Conservation (phyloP, 2,888 invertebrate genomes). For the Thera britannica region DNA sequence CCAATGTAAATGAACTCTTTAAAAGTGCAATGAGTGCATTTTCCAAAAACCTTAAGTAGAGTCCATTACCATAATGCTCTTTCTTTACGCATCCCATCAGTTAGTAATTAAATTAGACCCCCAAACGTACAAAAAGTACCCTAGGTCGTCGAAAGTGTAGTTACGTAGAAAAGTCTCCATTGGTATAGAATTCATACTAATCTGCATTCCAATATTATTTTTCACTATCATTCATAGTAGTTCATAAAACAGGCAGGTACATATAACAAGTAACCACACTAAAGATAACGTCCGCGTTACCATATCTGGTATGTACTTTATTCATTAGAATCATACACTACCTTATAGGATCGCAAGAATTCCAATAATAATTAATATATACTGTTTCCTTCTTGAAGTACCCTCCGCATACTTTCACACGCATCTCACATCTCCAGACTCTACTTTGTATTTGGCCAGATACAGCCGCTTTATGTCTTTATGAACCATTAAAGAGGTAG, state of each 20-base stretch:
- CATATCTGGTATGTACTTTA: too few species aligned
- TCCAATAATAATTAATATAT: too few species aligned
- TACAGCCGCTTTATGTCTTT: too few species aligned
- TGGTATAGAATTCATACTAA: background rate
- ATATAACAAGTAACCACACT: too few species aligned
- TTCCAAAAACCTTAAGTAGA: conserved; percentile 4
- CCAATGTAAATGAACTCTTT: conserved; percentile 9
- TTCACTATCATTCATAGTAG: background rate
- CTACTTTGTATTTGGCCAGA: too few species aligned
- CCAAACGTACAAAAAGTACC: conserved; percentile 4
- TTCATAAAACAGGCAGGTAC: background rate
- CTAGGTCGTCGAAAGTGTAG: background rate
- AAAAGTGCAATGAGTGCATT: conserved; percentile 15
- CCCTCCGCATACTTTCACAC: too few species aligned
- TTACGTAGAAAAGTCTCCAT: background rate
- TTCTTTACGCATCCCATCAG: background rate
- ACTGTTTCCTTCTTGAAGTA: too few species aligned
- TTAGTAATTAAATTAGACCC: background rate
- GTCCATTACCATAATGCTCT: conserved; percentile 2
- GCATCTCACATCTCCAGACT: too few species aligned
- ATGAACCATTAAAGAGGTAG: too few species aligned
- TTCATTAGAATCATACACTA: too few species aligned
- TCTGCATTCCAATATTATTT: background rate
- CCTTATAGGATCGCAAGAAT: too few species aligned
- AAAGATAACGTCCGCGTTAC: too few species aligned